Evolutionary conservation across 2,797 vertebrate species (phyloP).

Genomic region (Hippoglossus hippoglossus): DNA sequence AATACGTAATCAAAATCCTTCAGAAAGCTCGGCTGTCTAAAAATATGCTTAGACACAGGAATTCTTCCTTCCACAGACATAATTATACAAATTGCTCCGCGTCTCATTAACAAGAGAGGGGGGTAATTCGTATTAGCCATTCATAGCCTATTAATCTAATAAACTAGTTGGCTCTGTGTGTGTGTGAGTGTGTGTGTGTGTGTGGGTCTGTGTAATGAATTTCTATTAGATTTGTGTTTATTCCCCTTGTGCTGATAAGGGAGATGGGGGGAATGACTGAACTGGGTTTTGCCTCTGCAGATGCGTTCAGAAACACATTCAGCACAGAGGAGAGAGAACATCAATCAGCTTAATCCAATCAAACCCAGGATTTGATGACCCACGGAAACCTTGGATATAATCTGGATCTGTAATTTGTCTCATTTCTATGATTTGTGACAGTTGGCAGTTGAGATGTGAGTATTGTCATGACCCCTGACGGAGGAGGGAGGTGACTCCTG

Average conservation of each 20-base stretch:
- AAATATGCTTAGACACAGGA: conserved; percentile 84
- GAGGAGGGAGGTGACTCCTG: background rate
- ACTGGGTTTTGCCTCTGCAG: conserved; percentile 83
- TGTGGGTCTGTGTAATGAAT: conserved; percentile 81
- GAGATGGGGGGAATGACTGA: conserved; percentile 82
- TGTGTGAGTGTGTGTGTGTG: conserved; percentile 46
- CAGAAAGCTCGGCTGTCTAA: conserved; percentile 72
- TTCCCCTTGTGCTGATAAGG: conserved; percentile 88
- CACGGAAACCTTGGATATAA: conserved; percentile 51
- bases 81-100: conserved; percentile 85
- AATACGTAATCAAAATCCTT: conserved; percentile 79
- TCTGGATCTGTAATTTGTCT: conserved; percentile 52
- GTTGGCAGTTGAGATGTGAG: conserved; percentile 21
- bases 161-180: conserved; percentile 76
- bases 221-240: conserved; percentile 91
- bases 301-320: conserved; percentile 74
- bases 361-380: conserved; percentile 80
- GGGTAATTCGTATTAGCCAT: conserved; percentile 85
- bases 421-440: conserved; percentile 38
- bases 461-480: background rate
- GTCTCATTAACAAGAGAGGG: conserved; percentile 83
- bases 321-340: conserved; percentile 77
- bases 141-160: conserved; percentile 87
- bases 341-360: conserved; percentile 89
- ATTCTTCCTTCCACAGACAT: conserved; percentile 80